phyloP scores from a whole-genome alignment of 2,888 invertebrate genomes.

The Acrocyrtus sp. region DNA sequence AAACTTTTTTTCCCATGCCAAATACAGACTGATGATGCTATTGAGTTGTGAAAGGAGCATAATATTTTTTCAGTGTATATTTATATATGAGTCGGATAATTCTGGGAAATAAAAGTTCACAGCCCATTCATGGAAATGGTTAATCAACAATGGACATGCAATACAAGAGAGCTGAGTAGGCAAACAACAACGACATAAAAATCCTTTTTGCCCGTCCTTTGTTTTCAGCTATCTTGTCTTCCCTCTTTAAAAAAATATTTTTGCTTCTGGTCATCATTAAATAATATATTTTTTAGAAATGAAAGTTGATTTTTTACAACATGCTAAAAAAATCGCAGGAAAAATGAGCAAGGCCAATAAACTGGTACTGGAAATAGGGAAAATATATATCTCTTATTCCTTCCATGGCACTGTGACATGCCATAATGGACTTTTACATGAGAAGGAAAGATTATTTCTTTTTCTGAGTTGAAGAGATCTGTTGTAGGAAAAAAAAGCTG shows the following conservation, averaged over 20 bases:
- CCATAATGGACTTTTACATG: background rate
- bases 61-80: background rate
- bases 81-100: conserved; percentile 19
- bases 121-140: conserved; percentile 31
- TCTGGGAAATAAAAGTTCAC: conserved; percentile 42
- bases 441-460: background rate
- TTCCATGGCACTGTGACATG: background rate
- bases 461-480: background rate
- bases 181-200: conserved; percentile 18
- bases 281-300: background rate
- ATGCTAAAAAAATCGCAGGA: background rate
- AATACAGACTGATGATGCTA: background rate
- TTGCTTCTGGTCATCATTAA: conserved; percentile 23
- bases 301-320: background rate
- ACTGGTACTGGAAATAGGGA: conserved; percentile 10
- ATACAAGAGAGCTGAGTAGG: background rate
- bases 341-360: conserved; percentile 35
- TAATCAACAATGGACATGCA: background rate
- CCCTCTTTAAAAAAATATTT: background rate
- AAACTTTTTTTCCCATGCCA: background rate
- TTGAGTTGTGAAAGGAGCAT: no score
- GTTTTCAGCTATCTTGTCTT: no score
- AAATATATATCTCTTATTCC: background rate
- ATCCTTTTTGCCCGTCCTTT: background rate
- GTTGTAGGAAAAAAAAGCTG: background rate